Evolutionary conservation across 30 jellyfish, hydroid and myxozoan genomes (phyloP).

Genomic region (Nemopilema nomurai): DNA sequence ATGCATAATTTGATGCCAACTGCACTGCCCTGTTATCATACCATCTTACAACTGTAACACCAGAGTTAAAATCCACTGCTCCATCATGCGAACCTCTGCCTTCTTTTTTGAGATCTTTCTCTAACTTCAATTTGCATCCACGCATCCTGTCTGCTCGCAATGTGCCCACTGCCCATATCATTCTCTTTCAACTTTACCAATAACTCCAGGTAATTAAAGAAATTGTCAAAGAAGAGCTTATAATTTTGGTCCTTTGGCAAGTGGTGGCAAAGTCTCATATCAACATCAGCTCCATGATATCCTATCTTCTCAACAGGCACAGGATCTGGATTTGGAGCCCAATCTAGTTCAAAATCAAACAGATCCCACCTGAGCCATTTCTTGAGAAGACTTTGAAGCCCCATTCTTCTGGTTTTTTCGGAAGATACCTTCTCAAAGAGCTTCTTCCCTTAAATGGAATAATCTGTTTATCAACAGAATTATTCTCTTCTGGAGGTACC

Average conservation of each 20-base stretch:
- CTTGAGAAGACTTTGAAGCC: no score
- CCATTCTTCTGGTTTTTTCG: no score
- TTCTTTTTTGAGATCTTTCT: constrained; percentile 7
- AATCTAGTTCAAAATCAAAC: constrained; percentile 47
- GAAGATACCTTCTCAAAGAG: no score
- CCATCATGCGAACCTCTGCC: constrained; percentile 44
- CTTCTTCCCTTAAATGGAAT: no score
- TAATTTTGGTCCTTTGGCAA: constrained; percentile 33
- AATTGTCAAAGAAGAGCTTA: constrained; percentile 60
- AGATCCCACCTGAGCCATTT: constrained; percentile 27
- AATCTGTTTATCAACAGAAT: no score
- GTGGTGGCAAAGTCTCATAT: constrained; percentile 31
- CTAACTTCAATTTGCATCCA: constrained; percentile 15
- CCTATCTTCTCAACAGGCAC: background rate
- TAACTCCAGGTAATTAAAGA: constrained; percentile 27
- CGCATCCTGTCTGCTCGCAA: constrained; percentile 20
- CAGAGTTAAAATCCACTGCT: constrained; percentile 25
- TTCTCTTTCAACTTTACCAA: constrained; percentile 48
- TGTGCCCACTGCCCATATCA: constrained; percentile 20
- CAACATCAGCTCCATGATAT: no score
- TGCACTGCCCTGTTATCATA: constrained; percentile 36
- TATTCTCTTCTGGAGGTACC: background rate
- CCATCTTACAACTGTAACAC: constrained; percentile 24
- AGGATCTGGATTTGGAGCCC: constrained; percentile 56
- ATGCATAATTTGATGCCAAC: constrained; percentile 26